Conservation (phyloP, 2,888 invertebrate genomes). For the Notodonta ziczac region DNA sequence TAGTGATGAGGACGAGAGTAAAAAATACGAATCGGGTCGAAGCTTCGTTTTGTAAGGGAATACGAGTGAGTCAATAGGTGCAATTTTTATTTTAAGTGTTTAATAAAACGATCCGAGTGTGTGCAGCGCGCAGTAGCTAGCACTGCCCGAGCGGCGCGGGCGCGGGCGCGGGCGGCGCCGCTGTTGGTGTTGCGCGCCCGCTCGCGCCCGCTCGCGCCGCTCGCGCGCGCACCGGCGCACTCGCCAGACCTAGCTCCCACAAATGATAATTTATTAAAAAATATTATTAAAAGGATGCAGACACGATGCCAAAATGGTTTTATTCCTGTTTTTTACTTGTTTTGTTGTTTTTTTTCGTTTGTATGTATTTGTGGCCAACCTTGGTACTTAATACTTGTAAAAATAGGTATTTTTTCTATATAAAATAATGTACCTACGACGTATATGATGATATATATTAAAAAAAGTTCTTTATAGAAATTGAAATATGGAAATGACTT, state of each 20-base stretch:
- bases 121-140: constrained; percentile 35
- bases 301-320: constrained; percentile 84
- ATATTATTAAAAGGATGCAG: constrained; percentile 77
- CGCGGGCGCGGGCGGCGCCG: constrained; percentile 31
- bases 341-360: constrained; percentile 81
- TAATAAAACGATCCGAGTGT: constrained; percentile 44
- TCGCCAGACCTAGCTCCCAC: constrained; percentile 60
- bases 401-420: constrained; percentile 84
- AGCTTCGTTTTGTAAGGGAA: constrained; percentile 75
- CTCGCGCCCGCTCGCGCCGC: constrained; percentile 18
- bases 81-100: constrained; percentile 79
- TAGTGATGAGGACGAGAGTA: constrained; percentile 73
- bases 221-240: constrained; percentile 34
- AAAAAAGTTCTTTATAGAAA: constrained; percentile 81
- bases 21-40: constrained; percentile 79
- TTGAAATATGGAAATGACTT: constrained; percentile 76
- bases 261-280: constrained; percentile 69
- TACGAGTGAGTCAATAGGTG: constrained; percentile 82
- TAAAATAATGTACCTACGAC: constrained; percentile 82
- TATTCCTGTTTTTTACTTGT: constrained; percentile 83
- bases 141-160: constrained; percentile 27
- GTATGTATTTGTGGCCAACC: constrained; percentile 83
- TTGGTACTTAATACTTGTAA: constrained; percentile 83
- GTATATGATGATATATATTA: constrained; percentile 81
- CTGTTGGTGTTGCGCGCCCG: constrained; percentile 21